Percentiles rank a stretch among this genome's conserved stretches.
Evolutionary conservation across 2,113 vertebrate genomes (phyloP).

Genomic region (Aegotheles bennettii): DNA sequence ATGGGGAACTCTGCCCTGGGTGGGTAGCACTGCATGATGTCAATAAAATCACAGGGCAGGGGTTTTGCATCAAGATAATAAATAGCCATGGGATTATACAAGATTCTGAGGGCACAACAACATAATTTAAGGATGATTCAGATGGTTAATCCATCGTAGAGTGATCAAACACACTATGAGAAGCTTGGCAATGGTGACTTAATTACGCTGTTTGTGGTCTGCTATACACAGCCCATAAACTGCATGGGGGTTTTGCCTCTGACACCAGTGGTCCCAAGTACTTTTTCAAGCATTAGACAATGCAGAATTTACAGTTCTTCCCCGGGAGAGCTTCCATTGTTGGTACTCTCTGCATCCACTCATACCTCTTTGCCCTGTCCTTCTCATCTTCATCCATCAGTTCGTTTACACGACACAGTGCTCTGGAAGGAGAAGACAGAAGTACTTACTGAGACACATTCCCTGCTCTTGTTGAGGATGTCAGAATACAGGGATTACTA

Average conservation of each 20-base stretch:
- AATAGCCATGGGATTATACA: background rate
- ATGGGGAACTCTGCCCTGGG: background rate
- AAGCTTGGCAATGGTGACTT: background rate
- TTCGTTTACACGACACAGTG: conserved; percentile 84
- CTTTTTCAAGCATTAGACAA: background rate
- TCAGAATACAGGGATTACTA: background rate
- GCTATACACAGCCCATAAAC: background rate
- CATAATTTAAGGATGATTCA: background rate
- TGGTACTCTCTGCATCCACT: background rate
- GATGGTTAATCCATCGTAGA: background rate
- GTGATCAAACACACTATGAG: background rate
- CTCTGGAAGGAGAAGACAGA: conserved; percentile 72
- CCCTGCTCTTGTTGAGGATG: background rate
- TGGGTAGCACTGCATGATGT: background rate
- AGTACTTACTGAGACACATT: background rate
- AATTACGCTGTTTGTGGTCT: background rate
- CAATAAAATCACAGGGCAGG: background rate
- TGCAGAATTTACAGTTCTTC: background rate
- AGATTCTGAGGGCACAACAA: background rate
- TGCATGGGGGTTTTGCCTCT: background rate
- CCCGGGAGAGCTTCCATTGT: background rate
- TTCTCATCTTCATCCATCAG: conserved; percentile 93
- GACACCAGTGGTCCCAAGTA: background rate
- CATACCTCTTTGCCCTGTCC: conserved; percentile 91
- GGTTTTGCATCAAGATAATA: background rate